A percentile compares a stretch with the other conserved stretches of the same genome.
These are phyloP conservation scores for Otus sunia DNA, from an alignment of 2,113 vertebrate genomes.

Conservation along the genomic window DNA sequence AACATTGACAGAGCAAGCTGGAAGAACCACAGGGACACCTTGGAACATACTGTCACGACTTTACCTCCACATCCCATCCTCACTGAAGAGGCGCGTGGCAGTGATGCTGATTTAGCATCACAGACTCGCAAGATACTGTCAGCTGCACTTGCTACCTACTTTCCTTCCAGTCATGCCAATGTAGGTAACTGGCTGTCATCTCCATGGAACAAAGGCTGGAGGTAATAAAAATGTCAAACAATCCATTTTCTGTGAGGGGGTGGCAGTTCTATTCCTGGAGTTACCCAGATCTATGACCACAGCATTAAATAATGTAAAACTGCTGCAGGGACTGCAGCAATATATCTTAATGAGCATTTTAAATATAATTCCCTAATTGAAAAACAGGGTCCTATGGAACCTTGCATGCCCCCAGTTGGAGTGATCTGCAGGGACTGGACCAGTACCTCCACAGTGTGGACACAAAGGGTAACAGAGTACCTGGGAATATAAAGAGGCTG, in stretches of 20 bases:
- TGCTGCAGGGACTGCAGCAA: not conserved
- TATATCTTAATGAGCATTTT: not conserved
- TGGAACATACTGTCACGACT: slow-evolving; percentile 42
- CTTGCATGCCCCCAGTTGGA: accelerated
- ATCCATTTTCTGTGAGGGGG: not conserved
- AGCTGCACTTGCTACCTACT: slow-evolving; percentile 3
- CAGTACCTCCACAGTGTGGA: not conserved
- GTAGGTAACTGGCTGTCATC: slow-evolving; percentile 27
- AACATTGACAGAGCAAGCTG: slow-evolving; percentile 19
- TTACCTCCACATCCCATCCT: not conserved
- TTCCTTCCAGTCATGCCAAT: not conserved
- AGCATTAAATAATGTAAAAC: not conserved
- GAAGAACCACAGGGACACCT: not conserved
- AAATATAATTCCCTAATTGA: not conserved
- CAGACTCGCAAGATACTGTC: slow-evolving; percentile 12
- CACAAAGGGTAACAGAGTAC: not conserved
- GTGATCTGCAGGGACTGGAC: not conserved
- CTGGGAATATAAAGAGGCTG: not conserved
- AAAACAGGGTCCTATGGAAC: not conserved
- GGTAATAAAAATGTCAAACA: slow-evolving; percentile 30
- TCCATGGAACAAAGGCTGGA: slow-evolving; percentile 9
- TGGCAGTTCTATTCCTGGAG: slow-evolving; percentile 24
- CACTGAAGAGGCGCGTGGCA: not conserved
- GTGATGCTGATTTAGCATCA: slow-evolving; percentile 26
- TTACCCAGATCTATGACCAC: slow-evolving; percentile 3